phyloP scores from a whole-genome alignment of 2,888 invertebrate genomes.

The Pseudococcus viburni region DNA sequence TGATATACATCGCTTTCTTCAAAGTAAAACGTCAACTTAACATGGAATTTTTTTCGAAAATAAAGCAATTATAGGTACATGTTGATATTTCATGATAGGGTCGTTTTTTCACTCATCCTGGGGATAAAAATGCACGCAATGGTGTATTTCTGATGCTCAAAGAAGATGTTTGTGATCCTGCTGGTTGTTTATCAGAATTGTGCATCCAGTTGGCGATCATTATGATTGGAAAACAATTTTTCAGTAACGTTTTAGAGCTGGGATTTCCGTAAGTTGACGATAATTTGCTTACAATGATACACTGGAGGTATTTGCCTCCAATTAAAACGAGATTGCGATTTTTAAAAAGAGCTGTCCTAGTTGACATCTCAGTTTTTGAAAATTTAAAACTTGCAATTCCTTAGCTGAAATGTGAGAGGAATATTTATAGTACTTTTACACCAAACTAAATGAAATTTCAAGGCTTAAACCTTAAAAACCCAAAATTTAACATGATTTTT shows the following conservation, averaged over 20 bases:
- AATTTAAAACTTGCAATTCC: too few relatives aligned
- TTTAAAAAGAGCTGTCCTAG: too few relatives aligned
- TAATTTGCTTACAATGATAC: background rate
- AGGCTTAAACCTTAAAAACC: too few relatives aligned
- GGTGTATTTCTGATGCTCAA: conserved; percentile 75
- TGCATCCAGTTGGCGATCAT: conserved; percentile 93
- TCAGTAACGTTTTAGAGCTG: conserved; percentile 93
- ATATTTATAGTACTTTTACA: too few relatives aligned
- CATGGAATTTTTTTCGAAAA: background rate
- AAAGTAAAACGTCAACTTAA: conserved; percentile 80
- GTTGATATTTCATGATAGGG: conserved; percentile 76
- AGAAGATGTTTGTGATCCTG: conserved; percentile 91
- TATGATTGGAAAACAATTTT: conserved; percentile 95
- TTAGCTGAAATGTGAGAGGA: too few relatives aligned
- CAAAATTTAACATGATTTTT: too few relatives aligned
- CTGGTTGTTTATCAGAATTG: conserved; percentile 92
- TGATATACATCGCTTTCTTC: conserved; percentile 99
- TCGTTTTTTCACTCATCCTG: conserved; percentile 90
- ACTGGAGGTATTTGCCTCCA: too few relatives aligned
- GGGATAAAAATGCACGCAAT: conserved; percentile 81
- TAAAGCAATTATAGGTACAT: background rate
- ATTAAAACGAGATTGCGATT: too few relatives aligned
- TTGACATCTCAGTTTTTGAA: too few relatives aligned
- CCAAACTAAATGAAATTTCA: too few relatives aligned
- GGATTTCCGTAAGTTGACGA: conserved; percentile 83